Percentiles rank a stretch among this genome's conserved stretches.
phyloP scores from a whole-genome alignment of 2,797 vertebrate species.

The Ataeniobius toweri region DNA sequence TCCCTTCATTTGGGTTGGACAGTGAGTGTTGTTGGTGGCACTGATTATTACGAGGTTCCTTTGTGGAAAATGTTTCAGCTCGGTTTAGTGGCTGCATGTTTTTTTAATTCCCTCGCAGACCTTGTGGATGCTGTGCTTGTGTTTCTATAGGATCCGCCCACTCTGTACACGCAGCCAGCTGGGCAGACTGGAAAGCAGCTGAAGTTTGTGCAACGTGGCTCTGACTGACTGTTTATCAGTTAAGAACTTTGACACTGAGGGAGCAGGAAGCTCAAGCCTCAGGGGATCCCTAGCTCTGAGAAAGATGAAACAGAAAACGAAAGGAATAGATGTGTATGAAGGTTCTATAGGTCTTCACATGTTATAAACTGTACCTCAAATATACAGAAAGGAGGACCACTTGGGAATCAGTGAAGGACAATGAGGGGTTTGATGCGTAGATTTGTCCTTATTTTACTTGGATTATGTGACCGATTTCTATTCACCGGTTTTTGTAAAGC shows the following conservation, averaged over 20 bases:
- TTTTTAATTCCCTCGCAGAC: conserved; percentile 27
- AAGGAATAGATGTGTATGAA: conserved; percentile 65
- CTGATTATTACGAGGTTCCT: conserved; percentile 25
- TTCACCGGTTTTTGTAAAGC: background rate
- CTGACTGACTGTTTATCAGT: conserved; percentile 65
- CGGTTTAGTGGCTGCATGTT: conserved; percentile 21
- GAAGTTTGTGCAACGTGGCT: conserved; percentile 52
- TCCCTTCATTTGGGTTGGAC: conserved; percentile 19
- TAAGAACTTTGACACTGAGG: conserved; percentile 70
- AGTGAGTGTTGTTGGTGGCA: conserved; percentile 22
- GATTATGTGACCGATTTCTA: background rate
- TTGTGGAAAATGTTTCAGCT: conserved; percentile 53
- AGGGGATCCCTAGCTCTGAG: conserved; percentile 63
- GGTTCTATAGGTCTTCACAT: conserved; percentile 26
- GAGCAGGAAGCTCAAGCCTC: conserved; percentile 74
- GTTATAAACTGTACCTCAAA: conserved; percentile 12
- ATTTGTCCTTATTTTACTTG: background rate
- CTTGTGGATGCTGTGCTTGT: conserved; percentile 53
- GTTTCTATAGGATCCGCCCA: conserved; percentile 73
- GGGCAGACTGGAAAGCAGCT: conserved; percentile 57
- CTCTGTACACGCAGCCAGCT: conserved; percentile 49
- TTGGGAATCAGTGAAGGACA: conserved; percentile 5
- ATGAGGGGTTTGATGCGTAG: background rate
- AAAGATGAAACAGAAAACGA: conserved; percentile 62
- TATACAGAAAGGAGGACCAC: conserved; percentile 15